Evolutionary conservation across 35 echinoderm and acorn worm species (phyloP).

Genomic region (Stichopus chloronotus): DNA sequence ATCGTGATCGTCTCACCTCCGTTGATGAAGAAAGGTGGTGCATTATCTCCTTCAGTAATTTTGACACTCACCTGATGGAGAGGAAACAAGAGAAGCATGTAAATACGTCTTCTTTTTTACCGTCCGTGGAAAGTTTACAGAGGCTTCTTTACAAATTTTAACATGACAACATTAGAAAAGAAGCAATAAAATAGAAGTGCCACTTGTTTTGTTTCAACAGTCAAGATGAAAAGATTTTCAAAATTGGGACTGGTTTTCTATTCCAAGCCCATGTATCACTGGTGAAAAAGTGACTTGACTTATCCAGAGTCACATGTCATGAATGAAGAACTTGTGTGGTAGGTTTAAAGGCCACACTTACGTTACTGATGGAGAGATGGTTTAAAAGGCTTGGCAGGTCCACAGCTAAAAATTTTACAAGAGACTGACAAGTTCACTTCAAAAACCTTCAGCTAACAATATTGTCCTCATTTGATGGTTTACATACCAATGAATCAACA

Average conservation of each 20-base stretch:
- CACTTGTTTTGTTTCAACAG: not conserved
- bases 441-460: not conserved
- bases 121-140: not conserved
- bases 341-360: too few species aligned
- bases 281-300: not conserved
- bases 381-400: not conserved
- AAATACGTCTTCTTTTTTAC: not conserved
- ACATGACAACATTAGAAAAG: not conserved
- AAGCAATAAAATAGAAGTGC: not conserved
- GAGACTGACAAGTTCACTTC: not conserved
- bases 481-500: not conserved
- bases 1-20: not conserved
- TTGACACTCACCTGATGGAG: not conserved
- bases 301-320: not conserved
- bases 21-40: not conserved
- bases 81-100: not conserved
- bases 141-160: not conserved
- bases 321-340: too few species aligned
- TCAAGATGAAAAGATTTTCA: not conserved
- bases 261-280: not conserved
- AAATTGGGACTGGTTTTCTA: not conserved
- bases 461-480: not conserved
- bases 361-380: too few species aligned
- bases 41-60: not conserved
- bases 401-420: not conserved